Conservation (phyloP, 1,140 invertebrate species). For the Eulimnadia texana region DNA sequence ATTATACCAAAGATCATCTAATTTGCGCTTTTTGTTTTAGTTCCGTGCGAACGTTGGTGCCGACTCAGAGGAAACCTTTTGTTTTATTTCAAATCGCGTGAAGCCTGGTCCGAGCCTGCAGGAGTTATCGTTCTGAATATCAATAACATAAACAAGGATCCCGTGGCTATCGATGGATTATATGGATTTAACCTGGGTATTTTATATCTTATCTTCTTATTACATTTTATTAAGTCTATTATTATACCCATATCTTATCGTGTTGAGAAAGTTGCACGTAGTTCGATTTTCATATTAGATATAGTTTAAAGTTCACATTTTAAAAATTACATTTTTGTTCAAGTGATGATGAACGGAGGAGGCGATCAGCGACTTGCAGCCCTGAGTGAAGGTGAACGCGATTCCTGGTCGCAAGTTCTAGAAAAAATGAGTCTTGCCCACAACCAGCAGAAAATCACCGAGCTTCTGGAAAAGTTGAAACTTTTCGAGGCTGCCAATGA, state of each 20-base stretch:
- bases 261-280: too few species aligned
- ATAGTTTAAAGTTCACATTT: too few species aligned
- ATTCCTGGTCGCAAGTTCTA: slow-evolving; percentile 72
- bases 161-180: slow-evolving; percentile 36
- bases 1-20: slow-evolving; percentile 9
- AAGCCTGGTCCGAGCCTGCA: slow-evolving; percentile 71
- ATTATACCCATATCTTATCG: too few species aligned
- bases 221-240: too few species aligned
- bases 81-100: slow-evolving; percentile 83
- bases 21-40: slow-evolving; percentile 34
- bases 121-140: slow-evolving; percentile 79
- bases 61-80: slow-evolving; percentile 79
- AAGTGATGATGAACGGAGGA: slow-evolving; percentile 65
- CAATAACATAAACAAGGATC: slow-evolving; percentile 55
- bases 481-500: not conserved
- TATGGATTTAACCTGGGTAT: slow-evolving; percentile 55
- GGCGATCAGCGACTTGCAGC: slow-evolving; percentile 62
- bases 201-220: not conserved
- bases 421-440: slow-evolving; percentile 28
- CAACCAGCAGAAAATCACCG: not conserved
- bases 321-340: slow-evolving; percentile 18
- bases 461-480: not conserved
- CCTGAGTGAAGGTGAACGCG: slow-evolving; percentile 59
- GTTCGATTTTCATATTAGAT: too few species aligned
- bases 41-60: slow-evolving; percentile 73